phyloP scores from a whole-genome alignment of 2,888 invertebrate species.

The Cinara cedri region DNA sequence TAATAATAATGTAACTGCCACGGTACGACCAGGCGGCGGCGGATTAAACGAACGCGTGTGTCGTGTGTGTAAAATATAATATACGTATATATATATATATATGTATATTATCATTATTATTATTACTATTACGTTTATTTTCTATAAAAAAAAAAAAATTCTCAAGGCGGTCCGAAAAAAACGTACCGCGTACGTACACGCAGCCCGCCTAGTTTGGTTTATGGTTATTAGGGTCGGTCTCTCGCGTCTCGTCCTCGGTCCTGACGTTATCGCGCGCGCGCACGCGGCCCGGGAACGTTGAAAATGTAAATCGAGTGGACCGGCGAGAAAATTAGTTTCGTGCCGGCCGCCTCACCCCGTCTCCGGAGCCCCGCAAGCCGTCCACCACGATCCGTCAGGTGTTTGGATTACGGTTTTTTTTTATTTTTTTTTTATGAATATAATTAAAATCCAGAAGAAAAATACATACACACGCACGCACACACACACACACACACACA shows the following conservation, averaged over 20 bases:
- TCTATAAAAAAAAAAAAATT: background rate
- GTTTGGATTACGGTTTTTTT: constrained; percentile 46
- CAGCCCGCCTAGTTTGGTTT: constrained; percentile 17
- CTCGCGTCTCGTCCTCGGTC: background rate
- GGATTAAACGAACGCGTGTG: background rate
- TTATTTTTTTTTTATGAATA: constrained; percentile 14
- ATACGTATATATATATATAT: too few species aligned
- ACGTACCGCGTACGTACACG: too few species aligned
- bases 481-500: background rate
- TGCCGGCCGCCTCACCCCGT: background rate
- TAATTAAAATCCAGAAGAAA: constrained; percentile 51
- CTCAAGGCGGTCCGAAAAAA: constrained; percentile 13
- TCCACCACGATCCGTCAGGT: constrained; percentile 35
- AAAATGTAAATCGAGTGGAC: constrained; percentile 37
- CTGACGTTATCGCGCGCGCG: constrained; percentile 22
- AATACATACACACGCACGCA: constrained; percentile 2
- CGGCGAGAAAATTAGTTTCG: constrained; percentile 42
- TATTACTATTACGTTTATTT: constrained; percentile 21
- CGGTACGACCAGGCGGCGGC: background rate
- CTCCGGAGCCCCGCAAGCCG: too few species aligned
- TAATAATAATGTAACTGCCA: too few species aligned
- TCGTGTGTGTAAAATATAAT: background rate
- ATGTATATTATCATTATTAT: constrained; percentile 2
- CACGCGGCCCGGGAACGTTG: background rate
- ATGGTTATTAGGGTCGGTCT: constrained; percentile 40